Evolutionary conservation across 2,888 invertebrate species (phyloP), one percentile per base, ranked within the genome.

Genomic region (Sphaerophoria taeniata): DNA sequence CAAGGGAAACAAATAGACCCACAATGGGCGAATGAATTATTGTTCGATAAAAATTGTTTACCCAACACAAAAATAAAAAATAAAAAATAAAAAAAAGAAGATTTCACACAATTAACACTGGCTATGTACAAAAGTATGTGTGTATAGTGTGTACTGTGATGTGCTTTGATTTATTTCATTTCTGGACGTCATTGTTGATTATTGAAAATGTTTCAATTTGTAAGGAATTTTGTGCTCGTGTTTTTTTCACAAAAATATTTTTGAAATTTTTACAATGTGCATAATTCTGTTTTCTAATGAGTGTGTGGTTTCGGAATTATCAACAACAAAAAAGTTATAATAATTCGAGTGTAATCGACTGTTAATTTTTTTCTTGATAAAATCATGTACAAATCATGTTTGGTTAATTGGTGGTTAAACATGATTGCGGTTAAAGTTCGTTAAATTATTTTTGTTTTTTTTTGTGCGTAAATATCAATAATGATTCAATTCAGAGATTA

Each of bases 1-100:
- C 39, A 36, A 47, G 69, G 56, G 24, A 56, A 61, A 61, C 63
- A 74, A 80, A 56, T 70, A 63, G 63, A 63, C 63, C 63, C 71
- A 65, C 61, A 56, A 47, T 63, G 71, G 16, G 65, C 7, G 24
- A 51, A 63, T 63, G 47, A 63, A 63, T 63, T 63, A 63, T 47
- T 63, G 3, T 3, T 24, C 24, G 24, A 24, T 24, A 24, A 24
- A 24, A 24, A 24, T 24, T 24, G 24, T 24, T 24, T 24, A 24
- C 1, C 24, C 24, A 24, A 24, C 24, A 24, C 43, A 43, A 2
- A 43, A 9, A 43, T 3, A 39, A 2, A 43, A 3, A 39, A 9
- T 2, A 1, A 39, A 9, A 43, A 12, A 39, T 3, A 43, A 3
- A 39, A 9, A 39, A 1, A 39, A 3, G 7, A 39, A 39, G 39